phyloP scores from a whole-genome alignment of 2,888 invertebrate species.

The Neocrepidodera transversa region DNA sequence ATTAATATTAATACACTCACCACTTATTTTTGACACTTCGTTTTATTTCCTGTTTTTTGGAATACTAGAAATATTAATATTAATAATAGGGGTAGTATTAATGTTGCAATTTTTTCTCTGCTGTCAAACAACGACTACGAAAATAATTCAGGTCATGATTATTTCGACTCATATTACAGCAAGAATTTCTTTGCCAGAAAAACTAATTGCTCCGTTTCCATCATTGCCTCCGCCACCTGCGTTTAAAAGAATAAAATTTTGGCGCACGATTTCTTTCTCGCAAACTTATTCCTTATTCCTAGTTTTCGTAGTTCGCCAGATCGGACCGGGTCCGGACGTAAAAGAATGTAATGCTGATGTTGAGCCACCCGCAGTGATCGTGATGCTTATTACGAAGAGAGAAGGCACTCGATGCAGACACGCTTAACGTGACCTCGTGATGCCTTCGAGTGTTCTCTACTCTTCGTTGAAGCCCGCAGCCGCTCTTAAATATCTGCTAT shows the following conservation, averaged over 20 bases:
- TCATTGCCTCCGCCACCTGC: background rate
- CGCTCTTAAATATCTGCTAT: slow-evolving; percentile 18
- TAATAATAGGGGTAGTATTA: too few relatives aligned
- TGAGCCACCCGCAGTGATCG: slow-evolving; percentile 55
- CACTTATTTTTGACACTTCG: too few relatives aligned
- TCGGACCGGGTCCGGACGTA: slow-evolving; percentile 22
- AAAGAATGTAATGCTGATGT: slow-evolving; percentile 44
- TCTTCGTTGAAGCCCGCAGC: slow-evolving; percentile 24
- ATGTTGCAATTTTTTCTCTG: too few relatives aligned
- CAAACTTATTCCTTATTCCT: too few relatives aligned
- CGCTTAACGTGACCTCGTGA: slow-evolving; percentile 51
- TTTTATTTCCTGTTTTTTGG: too few relatives aligned
- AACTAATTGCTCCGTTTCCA: background rate
- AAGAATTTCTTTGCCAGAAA: too few relatives aligned
- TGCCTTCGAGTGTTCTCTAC: slow-evolving; percentile 37
- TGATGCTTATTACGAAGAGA: slow-evolving; percentile 53
- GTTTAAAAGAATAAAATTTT: background rate
- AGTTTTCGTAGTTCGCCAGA: background rate
- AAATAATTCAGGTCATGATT: too few relatives aligned
- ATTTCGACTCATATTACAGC: too few relatives aligned
- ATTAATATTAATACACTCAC: too few relatives aligned
- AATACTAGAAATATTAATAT: too few relatives aligned
- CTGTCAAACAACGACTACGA: too few relatives aligned
- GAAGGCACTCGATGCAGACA: slow-evolving; percentile 46
- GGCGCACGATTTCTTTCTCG: background rate